Conservation (phyloP, 2,888 invertebrate species). For the Cyaniris semiargus region DNA sequence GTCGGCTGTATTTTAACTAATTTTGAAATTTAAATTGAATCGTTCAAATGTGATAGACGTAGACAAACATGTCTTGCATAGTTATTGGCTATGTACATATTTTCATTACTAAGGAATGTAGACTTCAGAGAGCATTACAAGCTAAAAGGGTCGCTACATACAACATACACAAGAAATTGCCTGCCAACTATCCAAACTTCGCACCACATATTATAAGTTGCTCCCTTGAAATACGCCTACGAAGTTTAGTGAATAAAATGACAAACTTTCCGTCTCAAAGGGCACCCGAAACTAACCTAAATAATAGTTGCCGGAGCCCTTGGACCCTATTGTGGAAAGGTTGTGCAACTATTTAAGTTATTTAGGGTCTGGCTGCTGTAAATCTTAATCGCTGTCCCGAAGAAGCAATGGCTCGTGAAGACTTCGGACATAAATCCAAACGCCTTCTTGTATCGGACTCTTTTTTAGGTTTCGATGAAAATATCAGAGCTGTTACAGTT, state of each 20-base stretch:
- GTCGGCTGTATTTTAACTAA: too few relatives aligned
- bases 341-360: conserved; percentile 70
- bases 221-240: conserved; percentile 14
- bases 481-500: background rate
- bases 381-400: conserved; percentile 71
- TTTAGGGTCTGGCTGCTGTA: conserved; percentile 67
- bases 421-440: conserved; percentile 64
- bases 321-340: conserved; percentile 39
- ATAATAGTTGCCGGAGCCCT: conserved; percentile 10
- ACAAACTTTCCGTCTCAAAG: conserved; percentile 22
- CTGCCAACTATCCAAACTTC: background rate
- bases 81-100: too few relatives aligned
- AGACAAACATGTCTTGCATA: too few relatives aligned
- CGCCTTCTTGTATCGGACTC: conserved; percentile 27
- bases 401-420: conserved; percentile 70
- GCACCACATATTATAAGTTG: background rate
- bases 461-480: conserved; percentile 27
- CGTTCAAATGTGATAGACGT: too few relatives aligned
- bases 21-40: too few relatives aligned
- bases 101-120: too few relatives aligned
- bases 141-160: too few relatives aligned
- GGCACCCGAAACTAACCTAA: conserved; percentile 20
- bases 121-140: too few relatives aligned
- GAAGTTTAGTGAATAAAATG: conserved; percentile 22
- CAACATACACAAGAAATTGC: background rate